Conservation (phyloP, 1,140 invertebrate species). For the Andrena cerasifolii region DNA sequence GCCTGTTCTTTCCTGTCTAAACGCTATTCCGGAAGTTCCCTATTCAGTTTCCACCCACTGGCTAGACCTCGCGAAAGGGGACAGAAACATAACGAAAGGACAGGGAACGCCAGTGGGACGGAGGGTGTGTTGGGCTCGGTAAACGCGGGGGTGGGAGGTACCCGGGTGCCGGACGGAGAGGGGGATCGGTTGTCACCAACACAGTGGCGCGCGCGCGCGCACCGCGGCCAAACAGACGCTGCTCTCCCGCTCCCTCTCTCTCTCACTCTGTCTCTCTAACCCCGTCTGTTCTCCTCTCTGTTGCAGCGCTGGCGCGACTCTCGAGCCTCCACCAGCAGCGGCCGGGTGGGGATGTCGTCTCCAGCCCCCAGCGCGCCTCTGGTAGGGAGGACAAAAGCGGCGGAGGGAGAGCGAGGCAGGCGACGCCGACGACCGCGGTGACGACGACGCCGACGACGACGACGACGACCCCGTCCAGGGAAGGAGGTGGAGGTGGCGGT, state of each 20-base stretch:
- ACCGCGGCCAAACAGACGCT: conserved; percentile 48
- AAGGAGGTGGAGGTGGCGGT: conserved; percentile 73
- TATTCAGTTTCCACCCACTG: too few species aligned
- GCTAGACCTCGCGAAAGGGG: conserved; percentile 36
- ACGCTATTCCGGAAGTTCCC: too few species aligned
- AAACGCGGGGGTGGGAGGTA: conserved; percentile 48
- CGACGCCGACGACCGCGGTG: conserved; percentile 56
- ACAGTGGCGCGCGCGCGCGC: conserved; percentile 33
- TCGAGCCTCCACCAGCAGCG: conserved; percentile 76
- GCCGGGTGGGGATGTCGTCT: conserved; percentile 80
- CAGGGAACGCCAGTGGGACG: not conserved
- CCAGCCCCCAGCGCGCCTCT: conserved; percentile 74
- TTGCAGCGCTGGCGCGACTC: conserved; percentile 81
- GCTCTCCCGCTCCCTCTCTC: too few species aligned
- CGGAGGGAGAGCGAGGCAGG: conserved; percentile 73
- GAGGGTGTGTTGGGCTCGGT: not conserved
- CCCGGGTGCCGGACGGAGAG: conserved; percentile 34
- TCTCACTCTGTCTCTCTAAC: conserved; percentile 62
- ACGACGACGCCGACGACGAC: conserved; percentile 50
- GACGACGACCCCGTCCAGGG: conserved; percentile 40
- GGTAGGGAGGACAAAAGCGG: conserved; percentile 76
- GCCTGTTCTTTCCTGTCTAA: too few species aligned
- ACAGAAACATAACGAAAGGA: conserved; percentile 55
- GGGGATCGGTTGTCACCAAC: conserved; percentile 62
- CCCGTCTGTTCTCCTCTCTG: conserved; percentile 72